These are phyloP conservation scores for Tineola bisselliella DNA, from an alignment of 2,888 invertebrate species.

Conservation along the genomic window DNA sequence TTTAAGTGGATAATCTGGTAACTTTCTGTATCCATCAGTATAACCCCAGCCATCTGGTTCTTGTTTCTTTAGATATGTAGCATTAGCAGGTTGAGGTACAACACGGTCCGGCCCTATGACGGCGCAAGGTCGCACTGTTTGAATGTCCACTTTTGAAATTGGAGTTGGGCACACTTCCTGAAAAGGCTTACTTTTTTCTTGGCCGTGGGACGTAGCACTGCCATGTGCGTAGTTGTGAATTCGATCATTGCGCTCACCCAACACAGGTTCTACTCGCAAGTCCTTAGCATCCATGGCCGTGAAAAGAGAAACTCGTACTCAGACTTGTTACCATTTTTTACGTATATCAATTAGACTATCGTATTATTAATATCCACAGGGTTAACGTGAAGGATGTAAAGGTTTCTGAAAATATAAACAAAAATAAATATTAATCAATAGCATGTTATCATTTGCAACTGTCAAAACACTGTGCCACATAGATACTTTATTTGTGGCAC, in stretches of 20 bases:
- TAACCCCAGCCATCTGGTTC: slow-evolving; percentile 42
- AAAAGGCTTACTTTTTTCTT: slow-evolving; percentile 29
- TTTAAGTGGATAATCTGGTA: slow-evolving; percentile 49
- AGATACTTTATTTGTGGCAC: background rate
- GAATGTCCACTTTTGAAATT: slow-evolving; percentile 49
- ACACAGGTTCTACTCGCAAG: slow-evolving; percentile 40
- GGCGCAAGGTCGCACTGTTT: slow-evolving; percentile 53
- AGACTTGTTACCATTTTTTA: slow-evolving; percentile 42
- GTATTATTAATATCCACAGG: background rate
- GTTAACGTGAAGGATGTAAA: background rate
- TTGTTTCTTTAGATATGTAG: slow-evolving; percentile 41
- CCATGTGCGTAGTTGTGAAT: slow-evolving; percentile 43
- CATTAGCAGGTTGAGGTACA: slow-evolving; percentile 31
- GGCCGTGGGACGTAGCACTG: slow-evolving; percentile 32
- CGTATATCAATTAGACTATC: slow-evolving; percentile 15
- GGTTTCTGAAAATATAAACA: slow-evolving; percentile 59
- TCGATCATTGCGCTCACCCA: slow-evolving; percentile 50
- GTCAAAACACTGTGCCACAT: slow-evolving; percentile 41
- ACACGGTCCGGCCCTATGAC: slow-evolving; percentile 61
- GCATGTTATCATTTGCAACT: slow-evolving; percentile 42
- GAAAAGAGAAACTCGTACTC: slow-evolving; percentile 25
- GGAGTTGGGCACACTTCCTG: slow-evolving; percentile 42
- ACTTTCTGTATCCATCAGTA: slow-evolving; percentile 39
- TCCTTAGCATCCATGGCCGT: slow-evolving; percentile 61
- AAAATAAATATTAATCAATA: slow-evolving; percentile 25